Evolutionary conservation across 2,888 invertebrate species (phyloP), one percentile per base, ranked within the genome.

Genomic region (Agelastica alni): DNA sequence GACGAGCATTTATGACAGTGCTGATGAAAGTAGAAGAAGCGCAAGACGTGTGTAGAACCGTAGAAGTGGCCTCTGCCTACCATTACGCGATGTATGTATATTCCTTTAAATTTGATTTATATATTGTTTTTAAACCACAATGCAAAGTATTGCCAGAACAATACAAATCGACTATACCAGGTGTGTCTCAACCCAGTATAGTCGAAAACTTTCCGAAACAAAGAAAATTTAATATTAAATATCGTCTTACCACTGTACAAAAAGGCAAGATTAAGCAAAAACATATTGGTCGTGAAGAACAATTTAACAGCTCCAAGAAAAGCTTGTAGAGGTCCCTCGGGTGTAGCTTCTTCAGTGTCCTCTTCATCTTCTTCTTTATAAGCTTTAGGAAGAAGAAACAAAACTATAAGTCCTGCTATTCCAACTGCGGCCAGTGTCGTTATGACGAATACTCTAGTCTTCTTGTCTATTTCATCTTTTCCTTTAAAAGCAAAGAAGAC

Each of bases 401-500:
- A 76, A 63, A 91, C 83, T 1, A 87, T 77, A 0, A 91, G 84
- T 4, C 94, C 91, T 3, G 87, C 77, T 0, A 87, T 77, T 16
- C 87, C 88, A 4, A 92, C 83, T 0, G 79, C 84, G 0, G 86
- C 84, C 44, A 99, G 80, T 0, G 90, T 93, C 47, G 86, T 85
- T 75, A 94, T 95, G 4, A 97, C 90, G 2, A 90, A 77, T 41
- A 82, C 84, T 14, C 96, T 81, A 0, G 90, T 91, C 6, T 80
- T 79, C 42, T 78, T 71, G 60, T 89, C 87, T 31, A 96, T 93
- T 47, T 83, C 81, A 0, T 81, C 81, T 72, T 88, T 85, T 44
- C 90, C 91, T 80, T 87, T 87, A 78, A 99, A 96, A 74, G 89
- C 86, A 74, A 91, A 90, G 78, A 87, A 96, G 16, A 97, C 94